Base-by-base conservation (phyloP, 2,113 vertebrate species). In the Lutjanus erythropterus region DNA sequence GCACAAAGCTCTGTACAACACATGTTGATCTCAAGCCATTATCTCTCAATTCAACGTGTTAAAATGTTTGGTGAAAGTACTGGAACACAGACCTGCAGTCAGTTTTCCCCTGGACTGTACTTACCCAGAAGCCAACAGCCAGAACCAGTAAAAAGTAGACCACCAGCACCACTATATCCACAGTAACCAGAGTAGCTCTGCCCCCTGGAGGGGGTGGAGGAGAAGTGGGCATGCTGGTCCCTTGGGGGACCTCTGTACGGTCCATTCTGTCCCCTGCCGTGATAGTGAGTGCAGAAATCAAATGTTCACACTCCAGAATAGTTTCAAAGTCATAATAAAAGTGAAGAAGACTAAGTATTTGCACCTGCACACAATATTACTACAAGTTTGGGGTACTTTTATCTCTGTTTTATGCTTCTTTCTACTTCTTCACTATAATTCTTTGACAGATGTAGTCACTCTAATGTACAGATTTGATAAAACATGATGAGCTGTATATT, bases 111-210 rank as follows among this genome's bases (percentile, higher is more conserved):
- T n/a, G n/a, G n/a, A n/a, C 31, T 41, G 31, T 42, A 78, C 96
- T 96, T 59, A 90, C 90, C 90, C 88, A 91, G 41, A 91, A 55
- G 11, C 90, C 88, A 71, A 91, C 90, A 73, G 80, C 86, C 39
- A 91, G 21, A 49, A 91, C 59, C 6, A 90, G 61, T 7, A 90
- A 16, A 37, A 91, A 91, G 83, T 91, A 91, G 52, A 87, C 9
- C 0, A 91, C 88, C 61, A 90, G 80, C 71, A 91, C 90, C 50
- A 87, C 86, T 7, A 91, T 86, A 49, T 91, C 90, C 69, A 80
- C 71, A 6, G 83, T 37, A 9, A 1, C 42, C 58, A 91, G 80
- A 6, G 80, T 41, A 5, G 19, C 4, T 11, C 5, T 15, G 27
- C 56, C 11, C 50, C 64, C 47, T 3, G 75, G 23, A 49, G 80